Conservation (phyloP, 1,140 invertebrate species). For the Paralvinella palmiformis region DNA sequence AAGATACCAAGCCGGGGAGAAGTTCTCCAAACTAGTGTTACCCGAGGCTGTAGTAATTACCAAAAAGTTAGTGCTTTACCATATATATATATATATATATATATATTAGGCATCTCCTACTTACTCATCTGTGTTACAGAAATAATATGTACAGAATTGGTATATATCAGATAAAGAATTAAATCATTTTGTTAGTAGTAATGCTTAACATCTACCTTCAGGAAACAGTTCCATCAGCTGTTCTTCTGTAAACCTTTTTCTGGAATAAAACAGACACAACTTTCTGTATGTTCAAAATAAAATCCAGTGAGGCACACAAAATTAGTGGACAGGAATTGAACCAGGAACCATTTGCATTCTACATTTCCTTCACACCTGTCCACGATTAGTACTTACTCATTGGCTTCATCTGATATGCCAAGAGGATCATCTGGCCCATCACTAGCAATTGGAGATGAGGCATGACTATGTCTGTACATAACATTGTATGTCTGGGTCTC, state of each 20-base stretch:
- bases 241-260: constrained; percentile 68
- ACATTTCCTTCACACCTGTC: too few species aligned
- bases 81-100: too few species aligned
- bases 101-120: too few species aligned
- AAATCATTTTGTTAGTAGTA: too few species aligned
- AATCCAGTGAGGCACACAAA: neutral
- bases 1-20: constrained; percentile 91
- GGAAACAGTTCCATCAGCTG: constrained; percentile 87
- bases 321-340: constrained; percentile 3
- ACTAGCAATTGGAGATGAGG: constrained; percentile 35
- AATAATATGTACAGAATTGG: too few species aligned
- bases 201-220: too few species aligned
- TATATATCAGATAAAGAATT: too few species aligned
- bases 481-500: constrained; percentile 53
- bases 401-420: constrained; percentile 87
- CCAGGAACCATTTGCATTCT: too few species aligned
- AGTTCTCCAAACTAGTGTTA: constrained; percentile 85
- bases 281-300: neutral
- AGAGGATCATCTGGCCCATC: constrained; percentile 74
- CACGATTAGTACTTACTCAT: constrained; percentile 66
- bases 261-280: constrained; percentile 37
- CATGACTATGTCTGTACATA: constrained; percentile 34
- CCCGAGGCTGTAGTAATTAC: constrained; percentile 63
- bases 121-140: too few species aligned
- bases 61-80: too few species aligned